Conservation (phyloP, 2,888 invertebrate species). For the Hedychridium roseum region DNA sequence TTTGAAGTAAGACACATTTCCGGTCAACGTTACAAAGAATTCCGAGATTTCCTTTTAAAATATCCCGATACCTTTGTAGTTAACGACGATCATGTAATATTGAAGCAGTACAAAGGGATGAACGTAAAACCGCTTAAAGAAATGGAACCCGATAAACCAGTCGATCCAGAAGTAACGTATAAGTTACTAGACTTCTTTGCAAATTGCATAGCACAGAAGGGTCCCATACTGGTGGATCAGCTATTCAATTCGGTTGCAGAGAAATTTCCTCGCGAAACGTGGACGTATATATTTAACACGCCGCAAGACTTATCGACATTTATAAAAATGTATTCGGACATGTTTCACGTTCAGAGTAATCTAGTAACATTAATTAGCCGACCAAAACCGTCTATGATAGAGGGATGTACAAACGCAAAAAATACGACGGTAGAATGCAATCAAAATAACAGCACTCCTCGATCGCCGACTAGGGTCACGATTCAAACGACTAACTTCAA, state of each 20-base stretch:
- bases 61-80: conserved; percentile 88
- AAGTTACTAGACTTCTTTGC: conserved; percentile 83
- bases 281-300: conserved; percentile 89
- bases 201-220: conserved; percentile 81
- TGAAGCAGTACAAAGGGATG: conserved; percentile 75
- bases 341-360: conserved; percentile 93
- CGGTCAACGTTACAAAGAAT: conserved; percentile 92
- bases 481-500: conserved; percentile 22
- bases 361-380: conserved; percentile 84
- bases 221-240: conserved; percentile 86
- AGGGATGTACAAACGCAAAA: conserved; percentile 31
- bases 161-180: conserved; percentile 85
- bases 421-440: conserved; percentile 17
- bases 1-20: conserved; percentile 97
- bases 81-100: conserved; percentile 80
- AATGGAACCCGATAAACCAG: conserved; percentile 71
- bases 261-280: conserved; percentile 78
- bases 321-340: conserved; percentile 91
- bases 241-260: conserved; percentile 83
- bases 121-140: conserved; percentile 74
- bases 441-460: conserved; percentile 22
- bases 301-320: conserved; percentile 90
- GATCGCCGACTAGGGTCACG: conserved; percentile 4
- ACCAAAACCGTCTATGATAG: conserved; percentile 66
- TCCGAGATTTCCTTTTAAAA: conserved; percentile 85